Conservation (phyloP, 2,888 invertebrate genomes). For the Drosophila siamana region DNA sequence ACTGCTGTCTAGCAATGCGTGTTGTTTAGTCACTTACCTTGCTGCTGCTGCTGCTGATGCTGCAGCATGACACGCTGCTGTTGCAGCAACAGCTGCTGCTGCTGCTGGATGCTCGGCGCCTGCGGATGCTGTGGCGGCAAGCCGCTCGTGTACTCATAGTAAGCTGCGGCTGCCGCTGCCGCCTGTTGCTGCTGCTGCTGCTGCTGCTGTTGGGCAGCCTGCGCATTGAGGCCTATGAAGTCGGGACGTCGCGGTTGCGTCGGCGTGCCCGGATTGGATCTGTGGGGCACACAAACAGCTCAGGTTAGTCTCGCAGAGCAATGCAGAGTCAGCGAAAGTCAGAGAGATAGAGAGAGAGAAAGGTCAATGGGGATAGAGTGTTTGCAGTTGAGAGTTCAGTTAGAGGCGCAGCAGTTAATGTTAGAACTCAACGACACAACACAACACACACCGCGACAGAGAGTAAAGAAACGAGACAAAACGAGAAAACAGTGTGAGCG, state of each 20-base stretch:
- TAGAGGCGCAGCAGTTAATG: not conserved
- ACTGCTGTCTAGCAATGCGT: no score
- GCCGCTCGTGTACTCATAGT: constrained; percentile 85
- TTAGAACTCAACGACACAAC: constrained; percentile 3
- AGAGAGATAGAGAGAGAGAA: not conserved
- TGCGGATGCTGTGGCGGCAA: constrained; percentile 85
- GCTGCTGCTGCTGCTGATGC: constrained; percentile 79
- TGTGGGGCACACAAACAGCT: constrained; percentile 84
- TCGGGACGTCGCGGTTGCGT: constrained; percentile 95
- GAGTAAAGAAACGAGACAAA: not conserved
- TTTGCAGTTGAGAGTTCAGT: not conserved
- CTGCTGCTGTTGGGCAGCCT: constrained; percentile 82
- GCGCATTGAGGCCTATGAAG: constrained; percentile 90
- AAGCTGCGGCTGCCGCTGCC: constrained; percentile 82
- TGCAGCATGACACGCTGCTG: constrained; percentile 82
- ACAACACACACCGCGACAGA: not conserved
- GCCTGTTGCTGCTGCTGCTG: constrained; percentile 82
- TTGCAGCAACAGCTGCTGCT: constrained; percentile 84
- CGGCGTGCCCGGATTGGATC: constrained; percentile 96
- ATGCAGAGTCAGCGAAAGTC: no score
- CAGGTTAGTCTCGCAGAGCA: not conserved
- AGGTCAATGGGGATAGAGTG: not conserved
- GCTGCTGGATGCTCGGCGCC: constrained; percentile 84
- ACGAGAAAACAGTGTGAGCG: not conserved
- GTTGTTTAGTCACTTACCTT: constrained; percentile 72